phyloP scores from a whole-genome alignment of 1,140 invertebrate species.

The Heliothis subflexa region DNA sequence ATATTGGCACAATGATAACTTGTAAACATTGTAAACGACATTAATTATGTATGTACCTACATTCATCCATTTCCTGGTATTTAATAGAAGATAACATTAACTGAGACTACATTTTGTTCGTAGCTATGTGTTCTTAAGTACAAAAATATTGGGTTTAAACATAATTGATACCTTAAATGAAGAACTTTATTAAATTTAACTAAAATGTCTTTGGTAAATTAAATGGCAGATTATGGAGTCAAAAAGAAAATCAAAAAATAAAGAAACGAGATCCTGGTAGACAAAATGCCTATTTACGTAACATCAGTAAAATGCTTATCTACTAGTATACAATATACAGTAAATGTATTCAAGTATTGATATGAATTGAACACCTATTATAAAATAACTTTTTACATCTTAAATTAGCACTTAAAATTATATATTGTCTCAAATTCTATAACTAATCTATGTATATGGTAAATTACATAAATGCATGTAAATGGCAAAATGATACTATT shows the following conservation, averaged over 20 bases:
- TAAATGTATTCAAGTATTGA: constrained; percentile 53
- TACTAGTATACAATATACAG: constrained; percentile 46
- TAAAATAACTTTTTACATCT: constrained; percentile 44
- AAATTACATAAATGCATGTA: constrained; percentile 35
- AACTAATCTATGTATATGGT: constrained; percentile 33
- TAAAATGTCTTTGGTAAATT: too few species aligned
- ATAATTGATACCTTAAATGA: background rate
- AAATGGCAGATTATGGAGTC: too few species aligned
- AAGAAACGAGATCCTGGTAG: constrained; percentile 7
- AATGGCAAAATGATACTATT: constrained; percentile 44
- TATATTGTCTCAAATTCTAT: constrained; percentile 76
- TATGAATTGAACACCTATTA: constrained; percentile 64
- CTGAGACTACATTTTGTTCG: background rate
- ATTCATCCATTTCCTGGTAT: background rate
- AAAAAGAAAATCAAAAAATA: background rate
- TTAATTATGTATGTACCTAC: background rate
- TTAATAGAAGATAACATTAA: background rate
- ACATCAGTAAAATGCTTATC: constrained; percentile 34
- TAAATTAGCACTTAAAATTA: constrained; percentile 56
- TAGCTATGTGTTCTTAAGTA: constrained; percentile 14
- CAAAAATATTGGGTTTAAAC: constrained; percentile 7
- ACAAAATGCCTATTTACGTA: background rate
- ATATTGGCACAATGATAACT: constrained; percentile 66
- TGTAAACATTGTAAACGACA: constrained; percentile 27
- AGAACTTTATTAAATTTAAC: too few species aligned